Conservation (phyloP, 2,113 vertebrate genomes). For the Sula dactylatra region DNA sequence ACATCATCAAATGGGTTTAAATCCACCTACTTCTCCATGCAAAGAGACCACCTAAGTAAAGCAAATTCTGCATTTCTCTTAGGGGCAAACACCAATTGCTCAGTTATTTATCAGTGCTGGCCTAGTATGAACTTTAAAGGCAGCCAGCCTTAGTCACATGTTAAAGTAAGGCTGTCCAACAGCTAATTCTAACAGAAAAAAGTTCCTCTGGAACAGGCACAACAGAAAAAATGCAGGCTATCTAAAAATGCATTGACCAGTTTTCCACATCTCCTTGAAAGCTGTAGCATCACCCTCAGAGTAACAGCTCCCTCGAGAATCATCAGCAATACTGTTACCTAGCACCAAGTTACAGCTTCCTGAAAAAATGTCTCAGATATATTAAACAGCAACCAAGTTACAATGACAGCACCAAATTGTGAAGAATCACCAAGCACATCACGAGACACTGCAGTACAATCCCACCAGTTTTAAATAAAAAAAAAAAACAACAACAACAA, state of each 20-base stretch:
- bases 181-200: neutral
- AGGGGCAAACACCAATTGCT: neutral
- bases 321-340: neutral
- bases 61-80: neutral
- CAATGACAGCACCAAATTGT: neutral
- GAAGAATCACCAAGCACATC: neutral
- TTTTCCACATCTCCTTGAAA: neutral
- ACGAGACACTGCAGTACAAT: rapidly evolving
- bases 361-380: neutral
- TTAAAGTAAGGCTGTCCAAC: neutral
- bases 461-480: neutral
- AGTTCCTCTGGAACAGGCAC: neutral
- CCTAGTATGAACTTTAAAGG: slow-evolving; percentile 4
- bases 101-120: slow-evolving; percentile 31
- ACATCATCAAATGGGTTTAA: neutral
- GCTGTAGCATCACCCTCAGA: neutral
- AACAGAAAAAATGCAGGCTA: neutral
- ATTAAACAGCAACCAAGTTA: neutral
- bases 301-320: neutral
- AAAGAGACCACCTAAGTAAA: neutral
- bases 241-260: neutral
- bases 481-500: neutral
- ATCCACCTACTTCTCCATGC: neutral
- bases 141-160: neutral
- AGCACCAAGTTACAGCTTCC: neutral